These are phyloP conservation scores for Luperina nickerlii DNA, from an alignment of 2,888 invertebrate genomes.

Conservation along the genomic window DNA sequence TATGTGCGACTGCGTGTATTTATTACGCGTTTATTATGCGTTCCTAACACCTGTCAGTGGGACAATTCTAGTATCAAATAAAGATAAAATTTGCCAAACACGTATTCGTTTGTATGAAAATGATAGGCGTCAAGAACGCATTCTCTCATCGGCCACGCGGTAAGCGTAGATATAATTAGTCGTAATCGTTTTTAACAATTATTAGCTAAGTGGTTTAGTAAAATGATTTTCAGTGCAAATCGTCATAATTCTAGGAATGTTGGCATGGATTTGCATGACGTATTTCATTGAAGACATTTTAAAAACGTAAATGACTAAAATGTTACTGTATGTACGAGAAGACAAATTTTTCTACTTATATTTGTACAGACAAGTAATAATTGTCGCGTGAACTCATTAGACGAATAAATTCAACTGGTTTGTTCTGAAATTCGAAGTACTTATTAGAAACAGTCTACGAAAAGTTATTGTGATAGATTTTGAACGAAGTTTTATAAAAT, in stretches of 20 bases:
- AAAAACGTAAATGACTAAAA: constrained; percentile 27
- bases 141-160: not conserved
- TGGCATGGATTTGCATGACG: constrained; percentile 61
- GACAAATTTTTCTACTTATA: constrained; percentile 10
- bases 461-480: too few relatives aligned
- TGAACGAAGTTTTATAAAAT: not conserved
- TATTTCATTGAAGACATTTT: constrained; percentile 60
- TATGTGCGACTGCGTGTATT: constrained; percentile 16
- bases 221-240: constrained; percentile 21
- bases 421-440: constrained; percentile 7
- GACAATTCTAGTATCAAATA: not conserved
- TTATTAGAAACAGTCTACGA: not conserved
- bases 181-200: constrained; percentile 1
- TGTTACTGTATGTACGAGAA: constrained; percentile 15
- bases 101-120: not conserved
- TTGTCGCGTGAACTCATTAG: constrained; percentile 11
- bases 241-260: constrained; percentile 42
- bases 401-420: constrained; percentile 7
- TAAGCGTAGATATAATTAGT: not conserved
- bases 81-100: not conserved
- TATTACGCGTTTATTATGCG: not conserved
- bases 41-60: not conserved
- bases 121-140: not conserved
- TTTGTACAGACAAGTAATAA: constrained; percentile 17
- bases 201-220: constrained; percentile 2